Evolutionary conservation across 1,140 invertebrate species (phyloP), one percentile per base, ranked within the genome.

Genomic region (Drosophila carrolli): DNA sequence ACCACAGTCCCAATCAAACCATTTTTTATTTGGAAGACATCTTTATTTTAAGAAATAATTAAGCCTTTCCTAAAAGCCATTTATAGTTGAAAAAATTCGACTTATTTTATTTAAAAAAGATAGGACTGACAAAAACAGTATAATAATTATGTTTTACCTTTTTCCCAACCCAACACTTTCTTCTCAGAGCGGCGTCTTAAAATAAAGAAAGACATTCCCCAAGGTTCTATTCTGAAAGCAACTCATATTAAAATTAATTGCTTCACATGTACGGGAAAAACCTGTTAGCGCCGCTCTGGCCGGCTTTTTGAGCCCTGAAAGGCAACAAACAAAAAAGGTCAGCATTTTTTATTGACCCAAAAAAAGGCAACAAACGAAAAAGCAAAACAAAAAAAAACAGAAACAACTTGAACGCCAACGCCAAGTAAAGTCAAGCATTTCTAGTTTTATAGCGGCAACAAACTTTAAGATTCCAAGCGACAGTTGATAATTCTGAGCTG

Each of bases 281-380:
- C 74, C 55, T 76, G 74, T 76, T 77, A 77, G 74, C 74, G 74
- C 74, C 74, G 63, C 44, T 77, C 73, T 55, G 55, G 41, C 43
- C 41, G 38, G 55, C 60, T 55, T 60, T 65, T 32, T 35, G 50
- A 67, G 73, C 73, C 73, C 72, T 75, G 53, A 66, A 62, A 56
- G 47, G 59, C 59, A 59, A 55, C 67, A 47, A 68, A 50, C 56
- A 54, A 81, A 67, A 81, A 84, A 81, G 81, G 77, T 81, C 67
- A 81, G 78, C 81, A 59, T 74, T 85, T 81, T 70, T 70, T 77
- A 77, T 77, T 81, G 56, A 85, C 62, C 73, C 53, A 76, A 77
- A 77, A 73, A 76, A 68, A 44, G 29, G 46, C 51, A 51, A 35
- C 50, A 40, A 56, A 50, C 67, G 60, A 60, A 73, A 48, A n/a